These are phyloP conservation scores for Mirza zaza DNA, from an alignment of 2,113 vertebrate genomes.

Conservation along the genomic window DNA sequence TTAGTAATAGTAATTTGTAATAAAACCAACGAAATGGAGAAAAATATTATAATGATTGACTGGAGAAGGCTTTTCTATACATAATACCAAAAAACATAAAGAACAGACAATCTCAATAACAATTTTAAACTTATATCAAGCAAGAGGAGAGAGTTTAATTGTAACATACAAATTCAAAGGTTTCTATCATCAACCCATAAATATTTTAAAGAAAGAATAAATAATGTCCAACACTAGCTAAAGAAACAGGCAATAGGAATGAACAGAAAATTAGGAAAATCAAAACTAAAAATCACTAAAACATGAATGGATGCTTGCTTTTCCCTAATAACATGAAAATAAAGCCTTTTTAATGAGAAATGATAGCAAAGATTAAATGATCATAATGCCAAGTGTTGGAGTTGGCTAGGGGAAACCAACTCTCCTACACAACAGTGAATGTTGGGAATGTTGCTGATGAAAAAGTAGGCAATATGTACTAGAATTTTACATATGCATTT, in stretches of 20 bases:
- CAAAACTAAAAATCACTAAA: neutral
- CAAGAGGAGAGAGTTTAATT: neutral
- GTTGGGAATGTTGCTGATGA: neutral
- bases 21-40: neutral
- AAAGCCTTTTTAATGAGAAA: neutral
- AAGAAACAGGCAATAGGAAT: neutral
- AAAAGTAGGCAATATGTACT: neutral
- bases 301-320: neutral
- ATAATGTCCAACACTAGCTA: neutral
- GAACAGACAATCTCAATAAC: neutral
- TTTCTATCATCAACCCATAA: neutral
- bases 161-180: neutral
- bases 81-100: neutral
- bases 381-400: neutral
- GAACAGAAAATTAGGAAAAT: neutral
- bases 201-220: neutral
- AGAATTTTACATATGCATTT: conserved; percentile 1
- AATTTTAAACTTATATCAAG: neutral
- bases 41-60: neutral
- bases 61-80: neutral
- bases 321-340: neutral
- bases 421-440: neutral
- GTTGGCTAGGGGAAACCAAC: neutral
- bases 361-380: neutral
- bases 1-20: neutral